These are phyloP conservation scores for Hemaris fuciformis DNA, from an alignment of 2,888 invertebrate genomes.

Conservation along the genomic window DNA sequence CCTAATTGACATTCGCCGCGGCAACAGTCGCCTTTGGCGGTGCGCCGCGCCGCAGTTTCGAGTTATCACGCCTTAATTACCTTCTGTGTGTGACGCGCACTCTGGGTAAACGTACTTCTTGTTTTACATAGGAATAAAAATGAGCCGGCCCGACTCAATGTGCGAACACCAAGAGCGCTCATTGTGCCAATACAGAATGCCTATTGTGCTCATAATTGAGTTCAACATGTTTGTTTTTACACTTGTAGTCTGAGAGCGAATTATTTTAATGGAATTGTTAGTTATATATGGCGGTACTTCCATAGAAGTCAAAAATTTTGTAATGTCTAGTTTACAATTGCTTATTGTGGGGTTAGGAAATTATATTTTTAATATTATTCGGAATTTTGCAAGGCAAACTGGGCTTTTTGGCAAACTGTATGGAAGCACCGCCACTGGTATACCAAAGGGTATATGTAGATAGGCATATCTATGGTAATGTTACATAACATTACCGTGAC, in stretches of 20 bases:
- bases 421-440: too few species aligned
- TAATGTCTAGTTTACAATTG: too few species aligned
- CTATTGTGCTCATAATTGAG: not conserved
- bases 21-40: conserved; percentile 32
- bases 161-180: not conserved
- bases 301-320: too few species aligned
- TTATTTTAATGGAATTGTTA: not conserved
- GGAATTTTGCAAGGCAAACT: too few species aligned
- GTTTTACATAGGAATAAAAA: not conserved
- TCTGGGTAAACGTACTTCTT: not conserved
- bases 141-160: not conserved
- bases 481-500: too few species aligned
- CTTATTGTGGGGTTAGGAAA: too few species aligned
- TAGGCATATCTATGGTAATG: too few species aligned
- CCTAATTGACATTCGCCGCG: conserved; percentile 59
- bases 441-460: too few species aligned
- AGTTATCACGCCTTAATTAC: conserved; percentile 47
- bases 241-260: not conserved
- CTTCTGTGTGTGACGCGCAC: conserved; percentile 35
- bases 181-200: not conserved
- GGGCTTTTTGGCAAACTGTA: too few species aligned
- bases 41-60: conserved; percentile 28
- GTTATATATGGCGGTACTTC: too few species aligned
- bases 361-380: too few species aligned
- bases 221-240: not conserved